These are phyloP conservation scores for Amphiprion ocellaris DNA, from an alignment of 2,113 vertebrate genomes.

Conservation along the genomic window DNA sequence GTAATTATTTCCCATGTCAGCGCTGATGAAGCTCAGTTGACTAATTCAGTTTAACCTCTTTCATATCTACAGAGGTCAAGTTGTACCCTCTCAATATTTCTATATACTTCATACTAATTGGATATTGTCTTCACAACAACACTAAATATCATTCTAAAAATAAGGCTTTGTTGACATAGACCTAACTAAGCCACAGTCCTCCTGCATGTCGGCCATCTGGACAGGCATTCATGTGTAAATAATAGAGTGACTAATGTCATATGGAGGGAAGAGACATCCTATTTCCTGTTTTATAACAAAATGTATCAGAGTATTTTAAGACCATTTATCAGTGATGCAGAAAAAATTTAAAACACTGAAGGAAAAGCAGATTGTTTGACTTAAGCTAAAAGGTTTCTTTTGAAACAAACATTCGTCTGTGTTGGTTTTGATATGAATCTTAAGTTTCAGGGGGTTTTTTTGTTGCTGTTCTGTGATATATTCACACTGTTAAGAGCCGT, in stretches of 20 bases:
- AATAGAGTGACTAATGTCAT: constrained; percentile 24
- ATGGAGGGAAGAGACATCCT: neutral
- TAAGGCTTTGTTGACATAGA: constrained; percentile 1
- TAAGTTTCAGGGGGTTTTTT: neutral
- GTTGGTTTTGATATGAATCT: no score
- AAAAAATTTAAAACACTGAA: neutral
- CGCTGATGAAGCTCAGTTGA: constrained; percentile 9
- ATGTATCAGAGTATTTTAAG: neutral
- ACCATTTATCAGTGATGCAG: neutral
- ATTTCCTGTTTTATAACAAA: neutral
- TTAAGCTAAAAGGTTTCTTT: no score
- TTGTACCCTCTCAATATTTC: constrained; percentile 12
- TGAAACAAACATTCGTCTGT: no score
- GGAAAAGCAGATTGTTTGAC: no score
- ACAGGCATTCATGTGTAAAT: constrained; percentile 26
- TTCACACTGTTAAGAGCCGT: no score
- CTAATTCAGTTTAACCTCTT: constrained; percentile 34
- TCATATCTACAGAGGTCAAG: constrained; percentile 27
- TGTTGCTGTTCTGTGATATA: neutral
- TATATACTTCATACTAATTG: constrained; percentile 2
- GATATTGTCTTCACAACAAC: neutral
- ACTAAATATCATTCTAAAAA: constrained; percentile 13
- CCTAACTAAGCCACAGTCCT: neutral
- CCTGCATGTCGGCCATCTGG: constrained; percentile 22
- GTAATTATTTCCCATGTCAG: constrained; percentile 23